Evolutionary conservation across 2,113 vertebrate species (phyloP), one percentile per base, ranked within the genome.

Genomic region (Psephotus haematonotus): DNA sequence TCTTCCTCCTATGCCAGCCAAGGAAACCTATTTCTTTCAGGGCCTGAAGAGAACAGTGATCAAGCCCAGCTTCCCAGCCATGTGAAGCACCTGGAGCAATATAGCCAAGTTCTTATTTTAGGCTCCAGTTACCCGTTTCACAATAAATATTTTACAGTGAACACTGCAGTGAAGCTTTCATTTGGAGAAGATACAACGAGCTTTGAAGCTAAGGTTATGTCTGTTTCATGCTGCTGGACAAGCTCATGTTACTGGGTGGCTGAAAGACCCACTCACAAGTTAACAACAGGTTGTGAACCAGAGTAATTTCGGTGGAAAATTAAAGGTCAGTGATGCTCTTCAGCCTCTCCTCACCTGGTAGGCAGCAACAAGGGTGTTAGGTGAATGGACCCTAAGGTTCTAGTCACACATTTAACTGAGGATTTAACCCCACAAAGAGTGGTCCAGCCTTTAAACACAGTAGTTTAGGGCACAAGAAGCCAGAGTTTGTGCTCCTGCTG

Each of bases 71-170:
- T 52, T 80, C 53, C 53, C 44, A 80, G 53, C 15, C 1, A 46
- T 4, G 13, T 27, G 80, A 88, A 89, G 70, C 93, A 80, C 88
- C 67, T 93, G 74, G 65, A 85, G 88, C 88, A 82, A 57, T 76
- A 62, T 94, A 95, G 64, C 71, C 90, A 86, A 88, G 69, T 72
- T 89, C 86, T 87, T 67, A 0, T 85, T 82, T 84, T 93, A 59
- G 53, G 93, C 83, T 93, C 88, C 92, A 79, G 57, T 85, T 96
- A 96, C 59, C 78, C 86, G 53, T 87, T 91, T 96, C 92, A 95
- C 92, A 97, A 97, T 97, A 97, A 97, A 97, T 90, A 95, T 80
- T 93, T 96, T 95, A 96, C 77, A 79, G 92, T 50, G 83, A 94
- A 80, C 3, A 2, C 27, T 72, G 94, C 63, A 79, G 70, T 91